A percentile compares a stretch with the other conserved stretches of the same genome.
phyloP scores from a whole-genome alignment of 2,113 vertebrate genomes.

The Eulemur rufifrons region DNA sequence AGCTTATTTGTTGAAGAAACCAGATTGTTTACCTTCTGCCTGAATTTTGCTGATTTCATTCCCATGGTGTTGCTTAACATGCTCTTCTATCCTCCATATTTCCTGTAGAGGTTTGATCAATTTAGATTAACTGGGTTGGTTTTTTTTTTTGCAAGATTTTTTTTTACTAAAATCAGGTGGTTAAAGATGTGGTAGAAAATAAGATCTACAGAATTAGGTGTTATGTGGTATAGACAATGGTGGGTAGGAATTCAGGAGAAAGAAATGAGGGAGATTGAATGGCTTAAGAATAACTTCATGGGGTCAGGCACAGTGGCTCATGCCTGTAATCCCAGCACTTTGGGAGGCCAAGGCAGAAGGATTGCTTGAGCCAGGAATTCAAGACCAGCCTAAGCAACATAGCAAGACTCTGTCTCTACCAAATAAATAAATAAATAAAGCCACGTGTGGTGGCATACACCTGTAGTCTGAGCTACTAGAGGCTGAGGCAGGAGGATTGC shows the following conservation, averaged over 20 bases:
- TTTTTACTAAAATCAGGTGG: not conserved
- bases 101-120: not conserved
- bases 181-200: not conserved
- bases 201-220: not conserved
- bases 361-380: too few relatives aligned
- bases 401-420: too few relatives aligned
- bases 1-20: conserved; percentile 1
- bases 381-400: too few relatives aligned
- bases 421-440: too few relatives aligned
- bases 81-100: not conserved
- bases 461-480: too few relatives aligned
- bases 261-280: not conserved
- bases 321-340: too few relatives aligned
- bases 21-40: not conserved
- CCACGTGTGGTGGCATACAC: too few relatives aligned
- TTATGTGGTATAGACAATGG: not conserved
- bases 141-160: not conserved
- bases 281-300: not conserved
- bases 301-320: not conserved
- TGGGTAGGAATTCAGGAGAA: conserved; percentile 12
- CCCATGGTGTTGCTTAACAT: not conserved
- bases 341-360: too few relatives aligned
- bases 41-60: not conserved
- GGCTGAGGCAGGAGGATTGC: too few relatives aligned
- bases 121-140: not conserved